These are phyloP conservation scores for Nasonia giraulti DNA, from an alignment of 1,140 invertebrate genomes.

Conservation along the genomic window DNA sequence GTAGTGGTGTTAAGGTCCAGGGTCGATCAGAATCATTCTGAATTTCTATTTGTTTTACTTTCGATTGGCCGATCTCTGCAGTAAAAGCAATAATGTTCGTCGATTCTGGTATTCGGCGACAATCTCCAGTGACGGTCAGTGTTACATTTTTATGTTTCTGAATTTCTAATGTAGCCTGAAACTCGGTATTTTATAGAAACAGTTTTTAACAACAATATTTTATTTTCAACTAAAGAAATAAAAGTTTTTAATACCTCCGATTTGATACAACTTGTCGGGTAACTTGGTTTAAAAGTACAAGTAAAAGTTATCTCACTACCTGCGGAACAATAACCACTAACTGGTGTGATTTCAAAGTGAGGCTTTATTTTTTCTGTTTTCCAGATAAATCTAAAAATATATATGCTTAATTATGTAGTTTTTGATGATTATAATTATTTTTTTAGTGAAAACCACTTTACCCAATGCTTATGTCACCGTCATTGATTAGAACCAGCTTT, in stretches of 20 bases:
- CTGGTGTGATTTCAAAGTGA: conserved; percentile 64
- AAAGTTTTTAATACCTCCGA: conserved; percentile 51
- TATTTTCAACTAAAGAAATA: conserved; percentile 37
- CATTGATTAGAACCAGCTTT: conserved; percentile 66
- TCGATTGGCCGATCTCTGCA: conserved; percentile 60
- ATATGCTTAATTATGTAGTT: not conserved
- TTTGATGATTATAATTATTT: conserved; percentile 16
- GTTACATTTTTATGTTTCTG: conserved; percentile 61
- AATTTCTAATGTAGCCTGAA: conserved; percentile 62
- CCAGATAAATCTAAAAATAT: conserved; percentile 65
- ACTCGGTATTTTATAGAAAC: not conserved
- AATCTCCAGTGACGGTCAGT: conserved; percentile 64
- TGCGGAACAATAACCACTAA: conserved; percentile 67
- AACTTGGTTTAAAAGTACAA: conserved; percentile 63
- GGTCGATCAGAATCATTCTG: conserved; percentile 60
- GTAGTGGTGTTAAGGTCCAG: conserved; percentile 63
- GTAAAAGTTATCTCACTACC: conserved; percentile 64
- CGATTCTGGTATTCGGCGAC: conserved; percentile 65
- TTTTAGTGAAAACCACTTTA: conserved; percentile 8
- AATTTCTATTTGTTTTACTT: conserved; percentile 59
- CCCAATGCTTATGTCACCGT: conserved; percentile 70
- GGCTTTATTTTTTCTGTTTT: conserved; percentile 56
- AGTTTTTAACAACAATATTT: conserved; percentile 19
- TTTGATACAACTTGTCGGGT: conserved; percentile 29
- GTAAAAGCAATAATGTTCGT: conserved; percentile 63